Evolutionary conservation across 2,888 invertebrate species (phyloP), one percentile per base, ranked within the genome.

Genomic region (Conops quadrifasciatus): DNA sequence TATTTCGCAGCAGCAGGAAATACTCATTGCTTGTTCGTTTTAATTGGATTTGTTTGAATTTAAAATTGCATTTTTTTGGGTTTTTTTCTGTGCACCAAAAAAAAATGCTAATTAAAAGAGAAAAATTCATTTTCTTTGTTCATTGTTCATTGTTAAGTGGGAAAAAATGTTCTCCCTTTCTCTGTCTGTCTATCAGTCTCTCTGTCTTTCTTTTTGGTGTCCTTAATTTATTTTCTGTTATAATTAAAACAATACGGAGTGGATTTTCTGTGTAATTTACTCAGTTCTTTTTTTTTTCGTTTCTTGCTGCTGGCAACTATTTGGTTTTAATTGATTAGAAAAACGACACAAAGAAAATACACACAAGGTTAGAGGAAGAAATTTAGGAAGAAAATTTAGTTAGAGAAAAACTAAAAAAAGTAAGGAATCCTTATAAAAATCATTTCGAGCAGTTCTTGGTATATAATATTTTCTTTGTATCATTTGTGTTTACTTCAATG

Each of bases 51-150:
- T 36, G 36, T 43, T 56, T 36, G 56, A 36, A 66, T 21, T 56
- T 66, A 43, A 56, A 56, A 43, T 58, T 58, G 58, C n/a, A 28
- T 68, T 62, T 63, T 56, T 36, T 36, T 9, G 36, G 9, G 4
- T 36, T 36, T 9, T 36, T 36, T 36, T 36, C 9, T 7, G 36
- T 7, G 9, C 5, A 7, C 5, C 36, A 36, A 9, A 36, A 36
- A 36, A 36, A 63, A 63, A 63, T 69, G 56, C 69, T 69, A 69
- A 69, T 69, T 69, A 69, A 63, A 69, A 53, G 11, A 16, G 28
- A 36, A 16, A 26, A 65, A 51, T 16, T 56, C 66, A 24, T 56
- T 45, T 28, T 19, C 51, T 51, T 16, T 21, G 11, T 24, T 19
- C 2, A 15, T 21, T 21, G 5, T 45, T 36, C 4, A 11, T 19